Evolutionary conservation across 2,888 invertebrate genomes (phyloP), one percentile per base, ranked within the genome.

Genomic region (Synanthedon andrenaeformis): DNA sequence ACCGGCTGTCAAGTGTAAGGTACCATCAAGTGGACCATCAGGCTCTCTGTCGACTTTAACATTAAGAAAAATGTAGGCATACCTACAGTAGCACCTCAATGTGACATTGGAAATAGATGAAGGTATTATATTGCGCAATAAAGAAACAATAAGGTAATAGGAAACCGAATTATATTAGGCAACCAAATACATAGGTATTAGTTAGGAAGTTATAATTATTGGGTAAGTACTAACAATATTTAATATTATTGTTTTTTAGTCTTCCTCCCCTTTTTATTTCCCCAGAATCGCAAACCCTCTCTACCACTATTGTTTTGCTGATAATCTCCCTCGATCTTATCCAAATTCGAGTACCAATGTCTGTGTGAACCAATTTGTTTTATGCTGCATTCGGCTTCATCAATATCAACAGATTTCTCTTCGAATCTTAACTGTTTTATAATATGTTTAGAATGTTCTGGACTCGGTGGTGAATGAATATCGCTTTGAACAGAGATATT

Each of bases 351-450:
- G 12, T 51, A 13, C 58, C 57, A 13, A 54, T 58, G 13, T 59
- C 60, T 45, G 12, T 50, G 13, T 41, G 14, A 11, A 14, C 42
- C 13, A 51, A 51, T 11, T 50, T 45, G 17, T 8, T 11, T 49
- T 17, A 11, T 14, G 8, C 49, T 13, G 4, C 12, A 17, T 19
- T 49, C 49, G 1, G 41, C 42, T 51, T 35, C 42, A 41, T 13
- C 12, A 49, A 48, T 52, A 35, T 13, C 5, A 3, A 10, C 65
- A 6, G 69, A 56, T n/a, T 60, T 63, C 54, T 79, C 76, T 17
- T 78, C 70, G 62, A 85, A 85, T 56, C 81, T 70, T 42, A 83
- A 65, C 48, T 66, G 73, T 55, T 76, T 80, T 51, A 49, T 55
- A 41, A 54, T 50, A 10, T 51, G 51, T 19, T 51, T 58, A 5